Conservation (phyloP, 1,140 invertebrate genomes). For the Scaptomyza graminum region DNA sequence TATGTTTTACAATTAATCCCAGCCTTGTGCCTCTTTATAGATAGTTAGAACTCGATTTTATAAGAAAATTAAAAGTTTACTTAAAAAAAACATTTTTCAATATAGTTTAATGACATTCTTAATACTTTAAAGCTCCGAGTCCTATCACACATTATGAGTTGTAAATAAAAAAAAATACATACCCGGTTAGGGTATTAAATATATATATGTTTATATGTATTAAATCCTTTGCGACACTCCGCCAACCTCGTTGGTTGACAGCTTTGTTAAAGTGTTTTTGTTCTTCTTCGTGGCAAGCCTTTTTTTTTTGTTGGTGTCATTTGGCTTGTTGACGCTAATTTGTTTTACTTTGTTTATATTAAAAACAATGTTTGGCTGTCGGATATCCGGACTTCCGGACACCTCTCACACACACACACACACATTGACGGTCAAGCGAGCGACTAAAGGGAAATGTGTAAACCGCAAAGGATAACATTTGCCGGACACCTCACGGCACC, state of each 20-base stretch:
- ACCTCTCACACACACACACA: slow-evolving; percentile 11
- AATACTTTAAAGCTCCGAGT: no score
- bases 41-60: no score
- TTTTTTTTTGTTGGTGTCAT: slow-evolving; percentile 8
- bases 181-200: slow-evolving; percentile 37
- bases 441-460: slow-evolving; percentile 64
- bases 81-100: no score
- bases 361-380: slow-evolving; percentile 72
- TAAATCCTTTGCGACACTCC: slow-evolving; percentile 53
- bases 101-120: no score
- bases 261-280: not conserved
- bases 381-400: slow-evolving; percentile 34
- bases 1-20: no score
- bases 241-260: slow-evolving; percentile 1
- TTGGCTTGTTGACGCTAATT: slow-evolving; percentile 65
- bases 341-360: slow-evolving; percentile 83
- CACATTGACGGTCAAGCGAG: no score
- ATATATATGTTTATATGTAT: not conserved
- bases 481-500: slow-evolving; percentile 42
- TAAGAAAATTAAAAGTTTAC: no score
- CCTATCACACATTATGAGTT: no score
- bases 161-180: no score
- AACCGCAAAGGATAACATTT: slow-evolving; percentile 79
- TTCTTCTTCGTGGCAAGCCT: not conserved
- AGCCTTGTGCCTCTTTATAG: no score